These are phyloP conservation scores for Caenorhabditis wallacei DNA, from an alignment of 2,888 invertebrate species.

Conservation along the genomic window DNA sequence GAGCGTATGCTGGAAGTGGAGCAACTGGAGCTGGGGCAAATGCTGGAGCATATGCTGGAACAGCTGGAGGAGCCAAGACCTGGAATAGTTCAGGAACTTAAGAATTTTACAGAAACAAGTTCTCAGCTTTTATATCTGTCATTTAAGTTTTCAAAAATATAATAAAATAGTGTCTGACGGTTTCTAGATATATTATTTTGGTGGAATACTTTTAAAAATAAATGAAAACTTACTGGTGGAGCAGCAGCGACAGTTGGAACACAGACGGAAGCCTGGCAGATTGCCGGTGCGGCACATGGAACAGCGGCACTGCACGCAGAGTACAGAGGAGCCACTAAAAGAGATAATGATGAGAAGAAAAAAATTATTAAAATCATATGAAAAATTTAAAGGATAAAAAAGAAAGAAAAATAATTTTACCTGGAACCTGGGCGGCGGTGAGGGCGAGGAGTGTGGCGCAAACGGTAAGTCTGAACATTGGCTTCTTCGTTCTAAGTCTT, in stretches of 20 bases:
- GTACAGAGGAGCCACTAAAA: slow-evolving; percentile 76
- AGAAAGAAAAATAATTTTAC: slow-evolving; percentile 35
- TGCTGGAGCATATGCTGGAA: slow-evolving; percentile 63
- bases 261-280: slow-evolving; percentile 76
- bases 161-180: too few species aligned
- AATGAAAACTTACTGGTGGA: slow-evolving; percentile 57
- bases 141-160: too few species aligned
- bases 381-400: neutral
- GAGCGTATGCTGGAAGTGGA: slow-evolving; percentile 63
- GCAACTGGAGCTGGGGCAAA: slow-evolving; percentile 62
- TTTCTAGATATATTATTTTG: too few species aligned
- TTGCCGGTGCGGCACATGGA: slow-evolving; percentile 75
- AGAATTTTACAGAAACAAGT: too few species aligned
- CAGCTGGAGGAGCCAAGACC: slow-evolving; percentile 54
- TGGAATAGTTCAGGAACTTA: neutral
- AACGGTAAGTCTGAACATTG: slow-evolving; percentile 68
- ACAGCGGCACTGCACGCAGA: slow-evolving; percentile 76
- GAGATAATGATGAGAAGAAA: neutral
- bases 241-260: slow-evolving; percentile 70
- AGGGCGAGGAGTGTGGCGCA: slow-evolving; percentile 65
- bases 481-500: slow-evolving; percentile 34
- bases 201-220: too few species aligned
- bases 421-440: slow-evolving; percentile 67
- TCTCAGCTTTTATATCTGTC: too few species aligned
- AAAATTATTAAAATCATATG: neutral